phyloP scores from a whole-genome alignment of 1,140 invertebrate species.

The Drosophila sturtevanti region DNA sequence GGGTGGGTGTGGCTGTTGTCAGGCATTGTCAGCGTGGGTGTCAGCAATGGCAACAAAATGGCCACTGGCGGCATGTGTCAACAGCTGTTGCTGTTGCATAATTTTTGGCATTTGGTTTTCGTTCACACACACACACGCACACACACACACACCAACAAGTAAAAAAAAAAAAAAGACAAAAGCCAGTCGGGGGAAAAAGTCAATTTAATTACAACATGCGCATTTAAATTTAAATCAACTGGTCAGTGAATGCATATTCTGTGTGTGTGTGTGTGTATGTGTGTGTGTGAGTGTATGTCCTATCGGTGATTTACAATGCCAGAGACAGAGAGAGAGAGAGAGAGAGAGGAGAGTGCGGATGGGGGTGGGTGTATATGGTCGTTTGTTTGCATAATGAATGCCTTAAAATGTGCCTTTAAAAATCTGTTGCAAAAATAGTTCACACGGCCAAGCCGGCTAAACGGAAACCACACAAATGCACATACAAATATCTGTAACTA shows the following conservation, averaged over 20 bases:
- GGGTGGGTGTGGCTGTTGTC: not conserved
- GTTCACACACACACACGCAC: not conserved
- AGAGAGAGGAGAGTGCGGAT: not conserved
- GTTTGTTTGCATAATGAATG: conserved; percentile 31
- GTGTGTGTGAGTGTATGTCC: no score
- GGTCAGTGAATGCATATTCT: not conserved
- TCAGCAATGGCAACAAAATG: conserved; percentile 62
- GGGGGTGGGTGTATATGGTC: not conserved
- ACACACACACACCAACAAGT: no score
- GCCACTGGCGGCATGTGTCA: conserved; percentile 59
- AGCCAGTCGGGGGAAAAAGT: conserved; percentile 52
- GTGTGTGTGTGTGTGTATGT: conserved; percentile 10
- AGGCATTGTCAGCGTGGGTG: conserved; percentile 49
- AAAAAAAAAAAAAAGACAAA: conserved; percentile 19
- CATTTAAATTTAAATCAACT: conserved; percentile 70
- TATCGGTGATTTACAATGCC: conserved; percentile 44
- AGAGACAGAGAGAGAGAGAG: not conserved
- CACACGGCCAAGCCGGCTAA: conserved; percentile 75
- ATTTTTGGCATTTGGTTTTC: conserved; percentile 54
- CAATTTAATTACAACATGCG: conserved; percentile 70
- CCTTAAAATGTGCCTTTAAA: conserved; percentile 56
- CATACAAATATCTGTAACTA: not conserved
- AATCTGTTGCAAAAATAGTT: conserved; percentile 56
- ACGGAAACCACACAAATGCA: conserved; percentile 51
- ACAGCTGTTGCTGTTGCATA: conserved; percentile 69